Evolutionary conservation across 2,888 invertebrate species (phyloP).

Genomic region (Dolomedes plantarius): DNA sequence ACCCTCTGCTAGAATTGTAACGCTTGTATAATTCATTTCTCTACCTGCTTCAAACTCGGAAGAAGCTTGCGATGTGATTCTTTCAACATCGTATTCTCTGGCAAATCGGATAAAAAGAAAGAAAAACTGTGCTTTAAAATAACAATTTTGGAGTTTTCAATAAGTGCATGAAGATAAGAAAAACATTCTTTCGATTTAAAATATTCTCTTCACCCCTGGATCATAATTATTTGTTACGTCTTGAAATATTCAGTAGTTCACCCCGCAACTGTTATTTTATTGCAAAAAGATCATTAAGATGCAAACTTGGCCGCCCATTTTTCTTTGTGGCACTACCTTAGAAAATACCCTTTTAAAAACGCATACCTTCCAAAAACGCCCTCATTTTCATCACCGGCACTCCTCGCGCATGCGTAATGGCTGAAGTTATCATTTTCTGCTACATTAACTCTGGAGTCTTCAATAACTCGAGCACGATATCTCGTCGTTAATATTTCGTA

Average conservation of each 20-base stretch:
- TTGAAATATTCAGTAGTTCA: background rate
- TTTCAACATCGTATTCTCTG: too few relatives aligned
- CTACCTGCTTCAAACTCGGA: too few relatives aligned
- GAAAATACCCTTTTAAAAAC: background rate
- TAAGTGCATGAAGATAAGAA: too few relatives aligned
- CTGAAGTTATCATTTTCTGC: constrained; percentile 61
- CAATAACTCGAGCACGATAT: constrained; percentile 45
- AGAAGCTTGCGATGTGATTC: too few relatives aligned
- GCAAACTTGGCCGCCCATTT: background rate
- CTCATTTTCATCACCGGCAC: background rate
- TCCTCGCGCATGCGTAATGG: constrained; percentile 40
- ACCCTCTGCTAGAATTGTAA: too few relatives aligned
- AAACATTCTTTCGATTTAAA: too few relatives aligned
- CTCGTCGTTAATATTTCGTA: constrained; percentile 48
- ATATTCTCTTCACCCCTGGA: too few relatives aligned
- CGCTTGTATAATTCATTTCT: too few relatives aligned
- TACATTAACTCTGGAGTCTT: constrained; percentile 40
- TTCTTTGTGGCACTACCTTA: background rate
- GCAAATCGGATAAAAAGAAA: too few relatives aligned
- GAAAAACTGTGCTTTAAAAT: too few relatives aligned
- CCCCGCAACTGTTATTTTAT: background rate
- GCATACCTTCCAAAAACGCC: background rate
- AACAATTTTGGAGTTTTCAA: too few relatives aligned
- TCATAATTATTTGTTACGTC: too few relatives aligned
- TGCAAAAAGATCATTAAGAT: background rate